Base-by-base conservation (phyloP, 2,797 vertebrate species). In the Takifugu rubripes region DNA sequence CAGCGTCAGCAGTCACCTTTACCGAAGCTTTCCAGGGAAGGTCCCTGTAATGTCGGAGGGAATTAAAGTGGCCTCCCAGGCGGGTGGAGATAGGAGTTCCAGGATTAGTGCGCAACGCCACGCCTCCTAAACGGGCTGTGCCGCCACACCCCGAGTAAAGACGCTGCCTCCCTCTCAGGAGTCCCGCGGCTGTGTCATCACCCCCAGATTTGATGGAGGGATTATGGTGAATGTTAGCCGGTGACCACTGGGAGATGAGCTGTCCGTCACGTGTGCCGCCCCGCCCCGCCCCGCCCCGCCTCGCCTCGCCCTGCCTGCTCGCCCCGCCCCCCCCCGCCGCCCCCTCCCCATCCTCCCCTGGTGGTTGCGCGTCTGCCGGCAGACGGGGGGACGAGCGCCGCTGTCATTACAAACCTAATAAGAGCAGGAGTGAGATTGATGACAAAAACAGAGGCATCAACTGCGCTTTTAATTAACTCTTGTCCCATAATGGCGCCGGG, bases 391-490 rank as follows among this genome's bases (percentile, higher is more conserved):
- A 81, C 82, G 62, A 78, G 79, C 76, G 56, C 64, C 42, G 68
- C 85, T 83, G 84, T 87, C 85, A 81, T 90, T 89, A 87, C 85
- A 88, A 89, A 90, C 84, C 72, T 87, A 88, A 89, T 90, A 87
- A 89, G 82, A 84, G 77, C 74, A 74, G 79, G 81, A 88, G 89
- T 84, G 86, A 90, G 88, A 89, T 83, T 84, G 88, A 90, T 88
- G 88, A 84, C 79, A 71, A 84, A 85, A 90, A 88, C 84, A 82
- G 70, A 70, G 69, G 87, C 84, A 85, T 88, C 83, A 89, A 89
- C 74, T 59, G 79, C 87, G 83, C 83, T 90, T 90, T 92, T 92
- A 92, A 92, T 92, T 90, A 92, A 91, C 87, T 84, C 75, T 59
- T 72, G 83, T 82, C 84, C 81, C 79, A 79, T 90, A 88, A 87